Evolutionary conservation across 2,113 vertebrate genomes (phyloP), one percentile per base, ranked within the genome.

Genomic region (Leucopsar rothschildi): DNA sequence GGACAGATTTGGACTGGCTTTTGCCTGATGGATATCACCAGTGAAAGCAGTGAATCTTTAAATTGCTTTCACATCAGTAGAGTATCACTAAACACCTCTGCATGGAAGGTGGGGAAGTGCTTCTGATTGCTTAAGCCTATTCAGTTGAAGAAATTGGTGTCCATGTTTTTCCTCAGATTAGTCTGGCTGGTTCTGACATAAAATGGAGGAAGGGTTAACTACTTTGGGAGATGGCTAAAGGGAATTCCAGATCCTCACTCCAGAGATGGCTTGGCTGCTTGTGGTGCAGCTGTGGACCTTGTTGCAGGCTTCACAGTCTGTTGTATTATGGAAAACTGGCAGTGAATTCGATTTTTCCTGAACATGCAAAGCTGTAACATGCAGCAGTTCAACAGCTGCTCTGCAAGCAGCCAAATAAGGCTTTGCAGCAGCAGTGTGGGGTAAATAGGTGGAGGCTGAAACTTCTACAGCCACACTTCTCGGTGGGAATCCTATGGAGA

Each of bases 331-430:
- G 80, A 86, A 87, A 92, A 83, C 93, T 92, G 82, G 82, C 92
- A 59, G 33, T 10, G 64, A 70, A 77, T 85, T 56, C 5, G 7
- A 21, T 37, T 82, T 87, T 79, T 72, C 65, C 40, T 8, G 11
- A 47, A 42, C 50, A 45, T 88, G 79, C 75, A 86, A 80, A 92
- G 66, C 66, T 88, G 63, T 86, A 77, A 45, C n/a, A 8, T 88
- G 82, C 82, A 92, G 88, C 76, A 93, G 59, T 35, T 88, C 88
- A 70, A 79, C 95, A 97, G 96, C 94, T 96, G 86, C 93, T 94
- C 66, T 37, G 66, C 70, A 69, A 39, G 82, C 90, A 94, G 88
- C 92, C 89, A 86, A 90, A 61, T 45, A 86, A 56, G 66, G 71
- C 85, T 96, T 90, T 92, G 70, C 75, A 61, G 88, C 50, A 65